These are phyloP conservation scores for Drosophila kokeensis DNA, from an alignment of 2,888 invertebrate genomes.

Conservation along the genomic window DNA sequence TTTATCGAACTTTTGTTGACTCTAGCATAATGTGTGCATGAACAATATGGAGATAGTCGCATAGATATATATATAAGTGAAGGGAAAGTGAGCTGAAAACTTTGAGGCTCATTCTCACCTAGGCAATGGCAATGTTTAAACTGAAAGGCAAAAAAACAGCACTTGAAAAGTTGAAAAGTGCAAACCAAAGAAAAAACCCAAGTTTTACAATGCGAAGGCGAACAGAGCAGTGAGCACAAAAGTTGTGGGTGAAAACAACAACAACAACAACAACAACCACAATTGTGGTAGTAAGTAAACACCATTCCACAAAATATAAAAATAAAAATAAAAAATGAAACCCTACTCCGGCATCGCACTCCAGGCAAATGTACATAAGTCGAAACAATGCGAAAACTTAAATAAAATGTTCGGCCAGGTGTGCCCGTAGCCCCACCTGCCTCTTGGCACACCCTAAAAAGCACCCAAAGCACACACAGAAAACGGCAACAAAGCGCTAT, in stretches of 20 bases:
- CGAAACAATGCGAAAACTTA: conserved; percentile 71
- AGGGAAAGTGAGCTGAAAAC: conserved; percentile 30
- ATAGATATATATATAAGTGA: conserved; percentile 11
- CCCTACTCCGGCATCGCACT: conserved; percentile 27
- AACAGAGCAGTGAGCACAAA: conserved; percentile 52
- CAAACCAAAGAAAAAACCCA: conserved; percentile 31
- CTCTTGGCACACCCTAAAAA: not conserved
- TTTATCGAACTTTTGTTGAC: conserved; percentile 65
- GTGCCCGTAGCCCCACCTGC: not conserved
- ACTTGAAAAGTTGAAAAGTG: conserved; percentile 39
- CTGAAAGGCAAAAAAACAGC: conserved; percentile 37
- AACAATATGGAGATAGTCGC: not conserved
- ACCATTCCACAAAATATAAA: not conserved
- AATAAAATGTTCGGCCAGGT: conserved; percentile 57
- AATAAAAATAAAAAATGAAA: not conserved
- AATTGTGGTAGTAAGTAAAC: conserved; percentile 7
- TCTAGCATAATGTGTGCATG: conserved; percentile 5
- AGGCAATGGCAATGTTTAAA: conserved; percentile 38
- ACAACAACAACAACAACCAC: conserved; percentile 3
- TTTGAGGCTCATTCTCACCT: conserved; percentile 49
- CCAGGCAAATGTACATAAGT: conserved; percentile 58
- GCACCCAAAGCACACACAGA: conserved; percentile 9
- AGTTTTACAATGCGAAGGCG: conserved; percentile 72
- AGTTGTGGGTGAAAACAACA: conserved; percentile 36
- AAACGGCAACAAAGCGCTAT: conserved; percentile 44